Base-by-base conservation (phyloP, 2,888 invertebrate species). In the Drosophila paramelanica region DNA sequence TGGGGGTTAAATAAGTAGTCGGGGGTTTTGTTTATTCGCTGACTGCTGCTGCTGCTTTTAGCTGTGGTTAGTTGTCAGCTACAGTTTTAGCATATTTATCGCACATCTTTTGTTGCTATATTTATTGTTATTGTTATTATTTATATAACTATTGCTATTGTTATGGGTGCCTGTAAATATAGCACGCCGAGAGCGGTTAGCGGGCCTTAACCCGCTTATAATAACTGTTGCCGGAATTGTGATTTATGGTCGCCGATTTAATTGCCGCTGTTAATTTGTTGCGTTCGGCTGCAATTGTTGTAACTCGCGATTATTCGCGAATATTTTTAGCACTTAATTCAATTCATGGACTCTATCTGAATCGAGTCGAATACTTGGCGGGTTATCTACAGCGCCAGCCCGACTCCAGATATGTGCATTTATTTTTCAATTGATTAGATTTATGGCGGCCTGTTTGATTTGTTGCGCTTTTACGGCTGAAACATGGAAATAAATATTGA, bases 241-340 rank as follows among this genome's bases (percentile, higher is more conserved):
- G 80, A 83, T 86, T 88, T 88, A 81, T 65, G 53, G 31, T 11
- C 61, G 45, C 25, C 13, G 11, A 23, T 62, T 72, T 67, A 79
- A 77, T 77, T 72, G 80, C 47, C 62, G 68, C 50, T 67, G 76
- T 84, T 83, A 80, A 86, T 70, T 75, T 62, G 73, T 81, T 79
- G 61, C 65, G 46, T 47, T 78, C 60, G 65, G 41, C 51, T 73
- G 73, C 81, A 80, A 75, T 69, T 81, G 76, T 58, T 64, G 61
- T 80, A 77, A 67, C 57, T 53, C 51, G 55, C 60, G 39, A 55
- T 27, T n/a, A n/a, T 47, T 59, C 25, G 42, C 60, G 65, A 46
- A 50, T 78, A 46, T 56, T 66, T 68, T 64, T 55, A 43, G 56
- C 47, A 45, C 51, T 17, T 61, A 50, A 59, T 68, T 60, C 61